A percentile compares a stretch with the other conserved stretches of the same genome.
These are phyloP conservation scores for Aphelenchoides fujianensis DNA, from an alignment of 1,140 invertebrate species.

Conservation along the genomic window DNA sequence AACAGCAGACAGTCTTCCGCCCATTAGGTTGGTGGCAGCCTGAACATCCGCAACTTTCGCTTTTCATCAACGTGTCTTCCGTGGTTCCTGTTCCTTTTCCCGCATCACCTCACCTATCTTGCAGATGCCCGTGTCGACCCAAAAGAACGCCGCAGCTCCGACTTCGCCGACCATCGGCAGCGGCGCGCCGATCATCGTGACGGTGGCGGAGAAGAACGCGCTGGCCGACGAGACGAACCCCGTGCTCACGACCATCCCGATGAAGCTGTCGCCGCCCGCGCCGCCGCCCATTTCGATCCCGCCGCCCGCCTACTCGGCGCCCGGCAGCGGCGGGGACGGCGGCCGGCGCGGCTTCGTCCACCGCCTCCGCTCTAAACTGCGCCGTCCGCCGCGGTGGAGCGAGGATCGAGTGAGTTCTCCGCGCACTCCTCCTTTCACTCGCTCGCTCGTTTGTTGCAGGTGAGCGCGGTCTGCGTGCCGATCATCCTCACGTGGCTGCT, in stretches of 20 bases:
- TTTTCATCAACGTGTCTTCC: too few species aligned
- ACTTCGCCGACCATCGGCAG: neutral
- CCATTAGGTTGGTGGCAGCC: too few species aligned
- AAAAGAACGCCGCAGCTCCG: neutral
- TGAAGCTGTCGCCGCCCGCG: neutral
- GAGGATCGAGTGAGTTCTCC: slow-evolving; percentile 18
- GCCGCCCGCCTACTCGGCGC: neutral
- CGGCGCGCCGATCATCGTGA: slow-evolving; percentile 20
- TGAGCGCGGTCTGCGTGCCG: slow-evolving; percentile 21
- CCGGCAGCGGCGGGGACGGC: neutral
- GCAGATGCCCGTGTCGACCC: neutral
- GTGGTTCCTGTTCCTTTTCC: neutral
- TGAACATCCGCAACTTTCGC: too few species aligned
- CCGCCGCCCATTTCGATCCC: neutral
- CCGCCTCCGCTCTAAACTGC: neutral
- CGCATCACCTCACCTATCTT: neutral
- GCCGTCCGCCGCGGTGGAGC: neutral
- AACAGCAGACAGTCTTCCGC: too few species aligned
- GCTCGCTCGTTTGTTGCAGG: neutral
- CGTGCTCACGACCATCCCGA: neutral
- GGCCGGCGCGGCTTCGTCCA: neutral
- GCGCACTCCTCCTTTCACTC: neutral
- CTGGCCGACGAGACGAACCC: slow-evolving; percentile 26
- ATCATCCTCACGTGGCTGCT: slow-evolving; percentile 30
- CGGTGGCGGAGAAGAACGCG: slow-evolving; percentile 23